Evolutionary conservation across 1,140 invertebrate genomes (phyloP).

Genomic region (Drosophila repleta): DNA sequence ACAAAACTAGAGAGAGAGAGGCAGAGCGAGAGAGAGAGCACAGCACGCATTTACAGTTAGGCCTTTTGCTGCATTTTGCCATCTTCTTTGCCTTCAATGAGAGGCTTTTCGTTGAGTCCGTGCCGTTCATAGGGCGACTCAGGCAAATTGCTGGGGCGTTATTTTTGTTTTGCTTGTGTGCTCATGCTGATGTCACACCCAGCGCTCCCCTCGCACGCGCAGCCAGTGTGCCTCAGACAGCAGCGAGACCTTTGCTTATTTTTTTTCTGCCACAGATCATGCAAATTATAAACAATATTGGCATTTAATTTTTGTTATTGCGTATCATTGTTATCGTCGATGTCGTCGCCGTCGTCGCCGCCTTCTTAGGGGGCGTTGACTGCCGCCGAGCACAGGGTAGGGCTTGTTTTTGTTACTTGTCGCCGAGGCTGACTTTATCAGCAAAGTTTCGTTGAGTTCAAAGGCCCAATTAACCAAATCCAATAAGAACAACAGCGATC

Average conservation of each 20-base stretch:
- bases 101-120: slow-evolving; percentile 38
- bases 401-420: slow-evolving; percentile 44
- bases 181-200: slow-evolving; percentile 20
- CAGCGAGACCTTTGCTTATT: slow-evolving; percentile 36
- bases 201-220: slow-evolving; percentile 15
- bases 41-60: slow-evolving; percentile 81
- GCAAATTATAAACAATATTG: slow-evolving; percentile 48
- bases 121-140: slow-evolving; percentile 39
- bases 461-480: slow-evolving; percentile 78
- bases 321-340: slow-evolving; percentile 43
- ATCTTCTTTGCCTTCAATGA: slow-evolving; percentile 46
- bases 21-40: slow-evolving; percentile 38
- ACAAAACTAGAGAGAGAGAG: not conserved
- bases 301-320: slow-evolving; percentile 40
- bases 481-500: slow-evolving; percentile 59
- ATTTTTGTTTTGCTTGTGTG: slow-evolving; percentile 2
- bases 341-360: slow-evolving; percentile 21
- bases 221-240: slow-evolving; percentile 28
- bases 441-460: slow-evolving; percentile 62
- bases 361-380: slow-evolving; percentile 48
- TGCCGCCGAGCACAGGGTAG: slow-evolving; percentile 7
- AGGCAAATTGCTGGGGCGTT: slow-evolving; percentile 29
- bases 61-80: slow-evolving; percentile 44
- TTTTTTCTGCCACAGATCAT: slow-evolving; percentile 12
- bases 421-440: slow-evolving; percentile 66